phyloP scores from a whole-genome alignment of 1,140 invertebrate genomes.

The Anthonomus grandis region DNA sequence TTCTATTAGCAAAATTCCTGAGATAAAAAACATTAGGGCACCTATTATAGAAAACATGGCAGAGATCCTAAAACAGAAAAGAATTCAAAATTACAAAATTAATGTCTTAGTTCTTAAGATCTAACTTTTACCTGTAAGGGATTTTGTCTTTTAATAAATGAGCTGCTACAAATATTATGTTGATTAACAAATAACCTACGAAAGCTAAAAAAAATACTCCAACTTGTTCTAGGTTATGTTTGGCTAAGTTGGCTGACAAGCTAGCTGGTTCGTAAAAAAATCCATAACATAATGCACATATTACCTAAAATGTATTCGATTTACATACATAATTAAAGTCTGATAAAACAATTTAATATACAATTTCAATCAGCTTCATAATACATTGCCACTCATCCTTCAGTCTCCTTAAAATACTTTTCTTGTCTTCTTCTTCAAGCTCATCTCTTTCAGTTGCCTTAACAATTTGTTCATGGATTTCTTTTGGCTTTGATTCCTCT shows the following conservation, averaged over 20 bases:
- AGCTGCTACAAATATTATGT: slow-evolving; percentile 58
- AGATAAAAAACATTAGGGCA: slow-evolving; percentile 60
- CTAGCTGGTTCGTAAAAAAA: slow-evolving; percentile 55
- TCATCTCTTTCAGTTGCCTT: slow-evolving; percentile 23
- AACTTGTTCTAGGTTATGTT: slow-evolving; percentile 53
- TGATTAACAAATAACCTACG: slow-evolving; percentile 62
- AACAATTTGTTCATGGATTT: background rate
- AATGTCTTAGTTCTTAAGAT: background rate
- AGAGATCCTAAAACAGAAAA: slow-evolving; percentile 55
- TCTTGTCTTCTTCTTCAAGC: slow-evolving; percentile 28
- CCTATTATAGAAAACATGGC: slow-evolving; percentile 61
- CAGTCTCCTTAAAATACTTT: slow-evolving; percentile 15
- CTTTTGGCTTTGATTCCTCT: slow-evolving; percentile 8
- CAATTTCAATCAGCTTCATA: slow-evolving; percentile 44
- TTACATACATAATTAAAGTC: background rate
- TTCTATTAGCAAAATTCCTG: slow-evolving; percentile 50
- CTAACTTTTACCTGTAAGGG: slow-evolving; percentile 53
- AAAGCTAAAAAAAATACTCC: slow-evolving; percentile 57
- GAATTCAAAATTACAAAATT: background rate
- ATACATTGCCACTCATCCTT: slow-evolving; percentile 40
- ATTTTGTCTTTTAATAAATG: slow-evolving; percentile 60
- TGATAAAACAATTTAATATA: slow-evolving; percentile 25
- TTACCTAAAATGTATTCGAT: slow-evolving; percentile 21
- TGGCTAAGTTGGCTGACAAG: slow-evolving; percentile 47
- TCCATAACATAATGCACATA: slow-evolving; percentile 48